A percentile compares a stretch with the other conserved stretches of the same genome.
Conservation (phyloP, 2,888 invertebrate species). For the Apomyelois bistriatella region DNA sequence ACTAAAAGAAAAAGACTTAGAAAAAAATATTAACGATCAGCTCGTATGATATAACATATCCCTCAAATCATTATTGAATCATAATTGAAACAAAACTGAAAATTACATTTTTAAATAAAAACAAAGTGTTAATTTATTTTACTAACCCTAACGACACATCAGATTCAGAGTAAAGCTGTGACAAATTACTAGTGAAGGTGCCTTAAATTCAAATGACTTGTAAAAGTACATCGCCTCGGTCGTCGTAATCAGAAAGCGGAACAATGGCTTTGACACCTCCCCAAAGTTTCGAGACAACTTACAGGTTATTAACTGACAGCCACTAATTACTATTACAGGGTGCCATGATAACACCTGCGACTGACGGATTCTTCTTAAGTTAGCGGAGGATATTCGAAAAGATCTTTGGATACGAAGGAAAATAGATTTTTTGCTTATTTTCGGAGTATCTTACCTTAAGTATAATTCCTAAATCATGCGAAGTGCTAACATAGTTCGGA, state of each 20-base stretch:
- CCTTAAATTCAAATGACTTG: background rate
- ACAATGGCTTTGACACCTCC: slow-evolving; percentile 2
- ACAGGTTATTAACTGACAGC: slow-evolving; percentile 67
- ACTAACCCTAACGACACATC: too few species aligned
- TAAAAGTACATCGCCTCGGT: slow-evolving; percentile 46
- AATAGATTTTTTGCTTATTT: too few species aligned
- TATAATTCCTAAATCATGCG: too few species aligned
- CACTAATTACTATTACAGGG: slow-evolving; percentile 77
- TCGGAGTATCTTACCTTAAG: too few species aligned
- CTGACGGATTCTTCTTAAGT: slow-evolving; percentile 48
- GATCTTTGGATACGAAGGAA: too few species aligned
- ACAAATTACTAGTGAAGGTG: background rate
- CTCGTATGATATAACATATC: too few species aligned
- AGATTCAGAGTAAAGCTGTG: background rate
- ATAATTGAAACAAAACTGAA: too few species aligned
- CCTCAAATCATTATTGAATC: too few species aligned
- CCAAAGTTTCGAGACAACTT: slow-evolving; percentile 34
- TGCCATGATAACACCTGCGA: slow-evolving; percentile 70
- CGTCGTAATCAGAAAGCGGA: slow-evolving; percentile 13
- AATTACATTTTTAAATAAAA: background rate
- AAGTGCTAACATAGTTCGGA: too few species aligned
- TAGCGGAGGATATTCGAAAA: slow-evolving; percentile 6
- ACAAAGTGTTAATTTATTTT: background rate
- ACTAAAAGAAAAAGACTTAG: too few species aligned
- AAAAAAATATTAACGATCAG: too few species aligned